Conservation (phyloP, 2,797 vertebrate genomes). For the Galagoides demidoff region DNA sequence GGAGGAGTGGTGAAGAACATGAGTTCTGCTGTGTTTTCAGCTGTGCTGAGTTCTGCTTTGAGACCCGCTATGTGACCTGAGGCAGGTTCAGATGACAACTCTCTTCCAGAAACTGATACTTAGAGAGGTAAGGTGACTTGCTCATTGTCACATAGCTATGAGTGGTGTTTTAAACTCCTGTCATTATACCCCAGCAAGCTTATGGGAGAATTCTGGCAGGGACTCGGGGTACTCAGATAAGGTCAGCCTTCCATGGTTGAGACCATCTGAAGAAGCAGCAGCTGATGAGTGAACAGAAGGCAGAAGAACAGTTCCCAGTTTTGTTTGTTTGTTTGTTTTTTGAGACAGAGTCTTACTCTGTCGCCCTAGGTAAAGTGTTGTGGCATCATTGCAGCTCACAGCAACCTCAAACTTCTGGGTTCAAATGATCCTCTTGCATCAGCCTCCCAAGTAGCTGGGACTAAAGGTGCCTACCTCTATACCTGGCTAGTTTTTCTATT, state of each 20-base stretch:
- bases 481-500: too few relatives aligned
- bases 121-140: neutral
- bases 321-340: too few relatives aligned
- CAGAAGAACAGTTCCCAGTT: neutral
- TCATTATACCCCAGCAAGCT: neutral
- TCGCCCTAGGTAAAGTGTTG: too few relatives aligned
- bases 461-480: too few relatives aligned
- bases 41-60: too few relatives aligned
- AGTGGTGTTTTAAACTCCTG: neutral
- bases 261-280: neutral
- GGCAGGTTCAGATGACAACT: neutral
- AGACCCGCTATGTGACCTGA: neutral
- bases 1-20: neutral
- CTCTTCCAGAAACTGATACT: constrained; percentile 19
- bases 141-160: neutral
- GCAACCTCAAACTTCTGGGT: too few relatives aligned
- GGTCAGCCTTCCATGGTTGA: neutral
- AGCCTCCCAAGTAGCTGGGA: too few relatives aligned
- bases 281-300: neutral
- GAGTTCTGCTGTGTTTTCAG: too few relatives aligned
- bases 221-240: neutral
- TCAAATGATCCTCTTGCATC: too few relatives aligned
- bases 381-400: too few relatives aligned
- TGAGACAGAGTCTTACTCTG: too few relatives aligned
- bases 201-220: neutral